phyloP scores from a whole-genome alignment of 2,888 invertebrate genomes.

The Uloborus plumipes region DNA sequence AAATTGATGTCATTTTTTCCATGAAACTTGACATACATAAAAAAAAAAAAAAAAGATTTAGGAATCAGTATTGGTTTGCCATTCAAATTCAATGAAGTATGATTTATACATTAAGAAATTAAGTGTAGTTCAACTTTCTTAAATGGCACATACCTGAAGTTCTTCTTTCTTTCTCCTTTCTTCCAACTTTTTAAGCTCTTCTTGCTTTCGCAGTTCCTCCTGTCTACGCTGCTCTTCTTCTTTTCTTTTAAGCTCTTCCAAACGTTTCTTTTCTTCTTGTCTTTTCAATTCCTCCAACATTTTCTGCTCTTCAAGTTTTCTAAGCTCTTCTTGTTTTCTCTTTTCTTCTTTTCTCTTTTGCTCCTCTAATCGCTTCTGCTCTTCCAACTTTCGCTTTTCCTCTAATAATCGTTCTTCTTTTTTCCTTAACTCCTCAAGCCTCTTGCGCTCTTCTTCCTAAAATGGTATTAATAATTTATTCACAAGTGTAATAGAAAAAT shows the following conservation, averaged over 20 bases:
- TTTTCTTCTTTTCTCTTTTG: constrained; percentile 59
- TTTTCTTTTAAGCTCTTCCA: constrained; percentile 55
- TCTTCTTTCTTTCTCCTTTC: constrained; percentile 58
- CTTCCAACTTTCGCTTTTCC: constrained; percentile 63
- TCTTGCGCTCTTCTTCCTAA: constrained; percentile 61
- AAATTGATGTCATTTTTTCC: no score
- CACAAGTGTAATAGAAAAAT: not conserved
- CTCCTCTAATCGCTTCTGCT: constrained; percentile 66
- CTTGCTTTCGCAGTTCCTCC: constrained; percentile 60
- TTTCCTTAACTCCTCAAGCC: constrained; percentile 65
- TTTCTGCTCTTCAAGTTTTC: constrained; percentile 52
- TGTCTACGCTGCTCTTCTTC: constrained; percentile 65
- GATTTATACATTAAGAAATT: no score
- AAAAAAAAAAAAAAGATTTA: no score
- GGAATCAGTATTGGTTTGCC: no score
- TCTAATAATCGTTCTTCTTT: constrained; percentile 27
- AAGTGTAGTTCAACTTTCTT: no score
- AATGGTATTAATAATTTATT: not conserved
- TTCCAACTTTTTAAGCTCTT: constrained; percentile 60
- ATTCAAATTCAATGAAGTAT: no score
- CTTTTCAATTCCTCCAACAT: constrained; percentile 58
- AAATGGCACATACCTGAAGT: not conserved
- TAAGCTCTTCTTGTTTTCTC: constrained; percentile 59
- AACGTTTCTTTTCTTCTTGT: constrained; percentile 26
- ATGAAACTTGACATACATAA: no score